These are phyloP conservation scores for Amphiprion clarkii DNA, from an alignment of 2,797 vertebrate genomes.

Conservation along the genomic window DNA sequence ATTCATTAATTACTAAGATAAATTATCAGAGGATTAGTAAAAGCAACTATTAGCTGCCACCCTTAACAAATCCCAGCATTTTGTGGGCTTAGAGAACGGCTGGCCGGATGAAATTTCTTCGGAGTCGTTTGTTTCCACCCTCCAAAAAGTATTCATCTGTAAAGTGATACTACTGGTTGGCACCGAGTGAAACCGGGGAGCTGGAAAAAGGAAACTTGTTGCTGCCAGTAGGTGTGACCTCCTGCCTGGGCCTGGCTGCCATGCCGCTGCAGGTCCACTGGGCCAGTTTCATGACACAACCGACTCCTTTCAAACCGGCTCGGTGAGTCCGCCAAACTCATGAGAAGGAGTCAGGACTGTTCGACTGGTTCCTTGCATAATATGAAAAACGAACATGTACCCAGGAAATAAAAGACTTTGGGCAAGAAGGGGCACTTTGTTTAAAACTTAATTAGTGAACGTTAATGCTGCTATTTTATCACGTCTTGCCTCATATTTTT, in stretches of 20 bases:
- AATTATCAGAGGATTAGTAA: neutral
- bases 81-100: neutral
- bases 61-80: neutral
- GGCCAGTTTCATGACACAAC: conserved; percentile 55
- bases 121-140: neutral
- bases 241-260: conserved; percentile 14
- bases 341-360: conserved; percentile 33
- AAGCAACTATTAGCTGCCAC: neutral
- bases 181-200: conserved; percentile 37
- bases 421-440: neutral
- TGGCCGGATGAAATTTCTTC: neutral
- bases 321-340: conserved; percentile 47
- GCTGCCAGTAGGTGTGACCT: conserved; percentile 54
- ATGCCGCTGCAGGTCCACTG: conserved; percentile 28
- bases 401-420: conserved; percentile 7
- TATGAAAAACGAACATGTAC: neutral
- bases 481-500: neutral
- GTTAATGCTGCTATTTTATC: neutral
- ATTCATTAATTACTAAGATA: neutral
- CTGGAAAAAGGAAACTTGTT: conserved; percentile 34
- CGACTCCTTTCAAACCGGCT: conserved; percentile 65
- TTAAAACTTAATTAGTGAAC: neutral
- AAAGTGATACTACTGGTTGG: conserved; percentile 26
- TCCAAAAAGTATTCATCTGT: conserved; percentile 10
- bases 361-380: conserved; percentile 63